Conservation (phyloP, 2,113 vertebrate species). For the Poecile atricapillus region DNA sequence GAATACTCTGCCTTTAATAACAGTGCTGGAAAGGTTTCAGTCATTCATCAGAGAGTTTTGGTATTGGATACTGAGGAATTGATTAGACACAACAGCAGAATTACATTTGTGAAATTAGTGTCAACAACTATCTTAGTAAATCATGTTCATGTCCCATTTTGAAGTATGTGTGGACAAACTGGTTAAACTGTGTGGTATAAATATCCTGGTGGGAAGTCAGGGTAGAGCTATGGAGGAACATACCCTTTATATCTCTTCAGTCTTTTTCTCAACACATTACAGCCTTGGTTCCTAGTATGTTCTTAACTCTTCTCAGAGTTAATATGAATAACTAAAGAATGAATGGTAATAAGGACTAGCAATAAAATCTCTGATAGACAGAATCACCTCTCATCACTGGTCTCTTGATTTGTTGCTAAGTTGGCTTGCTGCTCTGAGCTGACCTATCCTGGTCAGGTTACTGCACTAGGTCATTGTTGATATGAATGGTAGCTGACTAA, state of each 20-base stretch:
- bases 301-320: neutral
- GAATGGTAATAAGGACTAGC: neutral
- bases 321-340: neutral
- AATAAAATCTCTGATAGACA: neutral
- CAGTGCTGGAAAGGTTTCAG: neutral
- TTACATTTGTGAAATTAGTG: neutral
- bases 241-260: neutral
- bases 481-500: neutral
- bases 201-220: neutral
- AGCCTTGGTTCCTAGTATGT: neutral
- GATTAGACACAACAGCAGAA: neutral
- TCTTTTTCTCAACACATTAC: neutral
- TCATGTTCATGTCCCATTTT: neutral
- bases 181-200: neutral
- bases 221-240: neutral
- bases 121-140: neutral
- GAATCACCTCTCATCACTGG: too few species aligned
- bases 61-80: neutral
- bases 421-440: neutral
- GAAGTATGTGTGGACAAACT: neutral
- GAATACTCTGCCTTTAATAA: neutral
- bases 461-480: neutral
- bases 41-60: neutral
- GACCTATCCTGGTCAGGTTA: neutral
- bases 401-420: neutral